Evolutionary conservation across 2,888 invertebrate genomes (phyloP).

Genomic region (Erebia aethiops): DNA sequence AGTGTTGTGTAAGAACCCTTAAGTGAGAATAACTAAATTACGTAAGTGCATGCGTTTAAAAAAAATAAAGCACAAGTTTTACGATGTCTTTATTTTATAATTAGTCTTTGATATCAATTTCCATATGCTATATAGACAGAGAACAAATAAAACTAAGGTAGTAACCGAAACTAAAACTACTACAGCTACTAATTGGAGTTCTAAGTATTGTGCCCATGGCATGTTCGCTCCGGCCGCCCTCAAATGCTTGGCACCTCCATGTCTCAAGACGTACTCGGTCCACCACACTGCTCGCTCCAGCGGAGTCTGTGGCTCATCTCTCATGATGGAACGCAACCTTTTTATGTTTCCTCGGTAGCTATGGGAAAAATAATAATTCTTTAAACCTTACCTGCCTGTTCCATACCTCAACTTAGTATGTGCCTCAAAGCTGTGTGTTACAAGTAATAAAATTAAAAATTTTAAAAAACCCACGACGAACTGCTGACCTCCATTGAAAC

Average conservation of each 20-base stretch:
- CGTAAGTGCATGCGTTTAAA: no score
- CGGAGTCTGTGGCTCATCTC: slow-evolving; percentile 46
- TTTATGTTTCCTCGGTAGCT: slow-evolving; percentile 40
- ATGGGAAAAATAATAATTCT: slow-evolving; percentile 18
- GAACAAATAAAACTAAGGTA: neutral
- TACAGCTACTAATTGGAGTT: slow-evolving; percentile 30
- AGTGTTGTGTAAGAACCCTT: no score
- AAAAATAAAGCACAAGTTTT: neutral
- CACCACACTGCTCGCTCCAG: slow-evolving; percentile 40
- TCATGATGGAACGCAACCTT: slow-evolving; percentile 41
- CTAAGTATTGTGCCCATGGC: slow-evolving; percentile 41
- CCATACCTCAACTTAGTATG: no score
- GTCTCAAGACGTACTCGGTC: slow-evolving; percentile 50
- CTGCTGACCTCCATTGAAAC: no score
- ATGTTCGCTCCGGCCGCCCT: slow-evolving; percentile 46
- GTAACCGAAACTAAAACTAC: neutral
- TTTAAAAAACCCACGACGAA: no score
- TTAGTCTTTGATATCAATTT: neutral
- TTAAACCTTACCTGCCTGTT: no score
- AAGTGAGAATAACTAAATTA: no score
- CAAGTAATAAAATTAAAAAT: no score
- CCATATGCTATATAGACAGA: slow-evolving; percentile 16
- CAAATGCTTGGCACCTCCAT: slow-evolving; percentile 48
- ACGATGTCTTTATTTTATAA: neutral
- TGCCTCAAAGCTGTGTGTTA: no score